Percentiles rank a stretch among this genome's conserved stretches.
These are phyloP conservation scores for Eupithecia dodoneata DNA, from an alignment of 2,888 invertebrate species.

Conservation along the genomic window DNA sequence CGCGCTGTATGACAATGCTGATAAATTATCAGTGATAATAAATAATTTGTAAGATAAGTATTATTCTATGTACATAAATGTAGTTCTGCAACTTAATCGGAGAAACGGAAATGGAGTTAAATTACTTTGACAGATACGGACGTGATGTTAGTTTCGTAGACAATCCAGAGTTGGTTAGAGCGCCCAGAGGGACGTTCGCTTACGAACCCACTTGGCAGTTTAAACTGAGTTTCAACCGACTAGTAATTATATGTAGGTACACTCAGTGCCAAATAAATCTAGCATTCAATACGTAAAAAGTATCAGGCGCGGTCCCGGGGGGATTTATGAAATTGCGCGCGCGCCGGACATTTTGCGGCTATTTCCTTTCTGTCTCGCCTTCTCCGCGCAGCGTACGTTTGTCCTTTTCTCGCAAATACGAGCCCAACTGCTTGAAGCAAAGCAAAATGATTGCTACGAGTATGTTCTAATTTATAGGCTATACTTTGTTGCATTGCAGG, in stretches of 20 bases:
- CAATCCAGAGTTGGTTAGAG: constrained; percentile 46
- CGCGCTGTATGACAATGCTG: too few species aligned
- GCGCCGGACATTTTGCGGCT: too few species aligned
- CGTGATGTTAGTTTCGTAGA: constrained; percentile 39
- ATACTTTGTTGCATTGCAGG: neutral
- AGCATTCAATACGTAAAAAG: neutral
- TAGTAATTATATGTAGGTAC: constrained; percentile 54
- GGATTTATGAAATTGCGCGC: too few species aligned
- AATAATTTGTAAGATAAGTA: neutral
- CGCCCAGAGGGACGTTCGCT: constrained; percentile 45
- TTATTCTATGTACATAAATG: neutral
- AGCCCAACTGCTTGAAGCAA: neutral
- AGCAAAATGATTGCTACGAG: neutral
- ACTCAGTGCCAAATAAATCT: neutral
- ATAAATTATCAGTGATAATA: too few species aligned
- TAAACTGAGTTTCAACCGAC: constrained; percentile 48
- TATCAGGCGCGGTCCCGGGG: too few species aligned
- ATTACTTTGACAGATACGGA: neutral
- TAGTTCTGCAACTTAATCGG: neutral
- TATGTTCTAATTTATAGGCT: neutral
- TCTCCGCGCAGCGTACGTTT: too few species aligned
- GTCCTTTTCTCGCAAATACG: too few species aligned
- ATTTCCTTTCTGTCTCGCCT: too few species aligned
- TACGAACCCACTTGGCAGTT: constrained; percentile 48
- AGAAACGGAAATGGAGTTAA: neutral